Conservation (phyloP, 2,888 invertebrate genomes). For the Tortricodes alternella region DNA sequence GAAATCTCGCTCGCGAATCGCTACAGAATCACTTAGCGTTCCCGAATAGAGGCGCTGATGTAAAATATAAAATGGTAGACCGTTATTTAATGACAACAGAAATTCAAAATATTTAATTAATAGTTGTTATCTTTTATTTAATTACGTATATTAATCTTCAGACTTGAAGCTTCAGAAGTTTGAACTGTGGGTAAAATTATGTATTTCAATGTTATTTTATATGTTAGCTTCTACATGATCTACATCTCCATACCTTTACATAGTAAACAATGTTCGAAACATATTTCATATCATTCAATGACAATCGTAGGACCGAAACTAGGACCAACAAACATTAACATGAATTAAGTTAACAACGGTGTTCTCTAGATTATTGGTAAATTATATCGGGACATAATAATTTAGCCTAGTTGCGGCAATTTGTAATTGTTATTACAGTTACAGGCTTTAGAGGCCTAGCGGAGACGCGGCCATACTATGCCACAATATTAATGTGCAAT, state of each 20-base stretch:
- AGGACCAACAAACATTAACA: slow-evolving; percentile 3
- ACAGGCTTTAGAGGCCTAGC: slow-evolving; percentile 36
- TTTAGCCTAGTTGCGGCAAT: slow-evolving; percentile 19
- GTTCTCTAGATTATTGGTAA: slow-evolving; percentile 13
- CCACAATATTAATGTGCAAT: slow-evolving; percentile 68
- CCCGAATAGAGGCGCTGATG: too few relatives aligned
- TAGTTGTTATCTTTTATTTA: too few relatives aligned
- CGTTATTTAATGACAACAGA: too few relatives aligned
- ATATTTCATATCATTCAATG: background rate
- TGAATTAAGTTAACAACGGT: slow-evolving; percentile 9
- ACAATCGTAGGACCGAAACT: background rate
- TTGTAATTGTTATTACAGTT: slow-evolving; percentile 43
- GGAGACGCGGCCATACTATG: slow-evolving; percentile 51
- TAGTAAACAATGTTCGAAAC: background rate
- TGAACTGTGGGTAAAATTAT: too few relatives aligned
- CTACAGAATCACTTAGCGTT: too few relatives aligned
- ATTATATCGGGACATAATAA: slow-evolving; percentile 19
- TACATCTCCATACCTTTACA: background rate
- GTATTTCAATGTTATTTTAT: too few relatives aligned
- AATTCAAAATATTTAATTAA: too few relatives aligned
- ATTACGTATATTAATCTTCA: too few relatives aligned
- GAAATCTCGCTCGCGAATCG: too few relatives aligned
- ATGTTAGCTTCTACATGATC: too few relatives aligned
- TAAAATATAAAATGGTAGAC: too few relatives aligned
- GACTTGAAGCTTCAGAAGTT: too few relatives aligned